Evolutionary conservation across 2,888 invertebrate species (phyloP), one percentile per base, ranked within the genome.

Genomic region (Eristalis pertinax): DNA sequence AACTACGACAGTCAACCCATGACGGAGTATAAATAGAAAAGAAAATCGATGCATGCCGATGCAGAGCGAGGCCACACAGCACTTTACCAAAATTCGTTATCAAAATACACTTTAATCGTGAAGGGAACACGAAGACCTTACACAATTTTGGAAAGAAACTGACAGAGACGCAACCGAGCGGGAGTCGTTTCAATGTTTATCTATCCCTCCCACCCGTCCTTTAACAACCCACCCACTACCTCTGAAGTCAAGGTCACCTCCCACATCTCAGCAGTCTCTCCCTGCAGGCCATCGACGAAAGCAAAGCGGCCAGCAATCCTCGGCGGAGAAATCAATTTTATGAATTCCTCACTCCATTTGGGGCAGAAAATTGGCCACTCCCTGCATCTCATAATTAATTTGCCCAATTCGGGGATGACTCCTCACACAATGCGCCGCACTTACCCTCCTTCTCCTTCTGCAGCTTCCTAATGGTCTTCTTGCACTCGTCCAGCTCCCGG

Each of bases 391-490:
- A 50, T 50, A 19, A 50, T 50, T 50, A 50, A 50, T 50, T 50
- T 50, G 19, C 41, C 3, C 32, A 0, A 32, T 5, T 32, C 32
- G 32, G 4, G 4, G 32, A 32, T 32, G 32, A 32, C 32, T 32
- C 32, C 32, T 5, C 4, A 32, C 4, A 32, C 4, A 32, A 5
- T 5, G 7, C 32, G n/a, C n/a, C n/a, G n/a, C 4, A 72, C 90
- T 90, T 89, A 93, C 95, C 95, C 91, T 97, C 97, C 89, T 96
- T 94, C 91, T 97, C 97, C 90, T 95, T 96, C 91, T 97, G 97
- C 90, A 97, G 93, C 91, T 95, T 95, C 75, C 95, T 94, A 90
- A 97, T 96, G 64, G 96, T 96, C 91, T 96, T 97, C 90, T 95
- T 95, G 78, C 96, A 92, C 86, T 97, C 97, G 56, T 97, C 96